Base-by-base conservation (phyloP, 2,113 vertebrate species). In the Triplophysa siluroides region DNA sequence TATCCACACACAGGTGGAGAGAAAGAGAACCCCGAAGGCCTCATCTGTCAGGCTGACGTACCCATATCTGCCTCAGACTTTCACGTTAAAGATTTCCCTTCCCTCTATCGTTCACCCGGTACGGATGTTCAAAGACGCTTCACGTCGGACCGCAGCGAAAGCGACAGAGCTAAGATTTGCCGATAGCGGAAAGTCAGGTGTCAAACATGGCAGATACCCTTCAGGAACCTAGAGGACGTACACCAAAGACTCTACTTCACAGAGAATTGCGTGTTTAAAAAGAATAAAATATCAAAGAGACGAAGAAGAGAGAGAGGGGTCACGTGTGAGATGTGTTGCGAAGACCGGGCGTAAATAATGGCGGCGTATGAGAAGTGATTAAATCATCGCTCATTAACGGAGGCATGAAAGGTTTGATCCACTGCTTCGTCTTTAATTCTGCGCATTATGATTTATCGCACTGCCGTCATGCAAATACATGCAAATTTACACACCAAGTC, bases 331-430 rank as follows among this genome's bases (percentile, higher is more conserved):
- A 79, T 9, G 10, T 18, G 23, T 29, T 29, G 67, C 63, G 78
- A 80, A 81, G 58, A 52, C 61, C 79, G n/a, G n/a, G 63, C 43
- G 76, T 72, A 85, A 85, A 87, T 87, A 86, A 89, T 88, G 75
- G 63, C 78, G 67, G 43, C 6, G 23, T 26, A 78, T 84, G 81
- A 87, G 82, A 79, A 54, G 78, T 62, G 41, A 85, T 86, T 90
- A 86, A 89, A 90, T 88, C 84, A 60, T 77, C 63, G 78, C 84
- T 86, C 85, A 88, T 87, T 85, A 84, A 43, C 26, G 76, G 84
- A 50, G 75, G 79, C 79, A 70, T 69, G 66, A 33, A 73, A 72
- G 81, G 80, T 86, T 79, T 84, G 84, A 88, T 86, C 82, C 29
- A 84, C 78, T 70, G 38, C 81, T 58, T 87, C 84, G 76, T 58